Base-by-base conservation (phyloP, 2,888 invertebrate genomes). In the Andrena haemorrhoa region DNA sequence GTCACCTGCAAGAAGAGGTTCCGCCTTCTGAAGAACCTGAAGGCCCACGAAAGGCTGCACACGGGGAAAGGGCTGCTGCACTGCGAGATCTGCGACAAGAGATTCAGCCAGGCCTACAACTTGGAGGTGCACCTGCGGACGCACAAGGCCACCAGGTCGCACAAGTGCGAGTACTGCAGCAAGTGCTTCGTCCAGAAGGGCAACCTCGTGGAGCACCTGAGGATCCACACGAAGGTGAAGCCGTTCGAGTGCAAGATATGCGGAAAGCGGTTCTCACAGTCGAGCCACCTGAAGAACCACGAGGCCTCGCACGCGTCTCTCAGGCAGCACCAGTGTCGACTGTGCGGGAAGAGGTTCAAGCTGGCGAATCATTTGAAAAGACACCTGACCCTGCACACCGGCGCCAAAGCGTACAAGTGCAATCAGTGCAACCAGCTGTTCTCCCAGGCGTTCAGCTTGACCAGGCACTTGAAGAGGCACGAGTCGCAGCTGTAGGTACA, bases 401-500 rank as follows among this genome's bases (percentile, higher is more conserved):
- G 91, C 1, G 77, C 90, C 12, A 93, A 93, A 73, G 79, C 89
- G n/a, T 94, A 94, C 79, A 94, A 93, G 69, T 94, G 94, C 75
- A 86, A 92, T 29, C 89, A 91, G 20, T 95, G 95, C 87, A 92
- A 94, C 70, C 94, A 95, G 83, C 90, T 94, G 51, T 95, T 95
- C 86, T 92, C 94, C 1, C 94, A 95, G 73, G 94, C 94, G 61
- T 94, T 94, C 65, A 94, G 94, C 61, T 92, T 95, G 31, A 94
- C 94, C 60, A 92, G 95, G 82, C 95, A 95, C 84, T 93, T 94
- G 70, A 94, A 95, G 75, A 93, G 93, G 10, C 95, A 95, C 5
- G 93, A 93, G 20, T 82, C 84, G 0, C 82, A 84, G 23, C 12
- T 66, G 16, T 88, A 16, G 35, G 41, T 6, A 47, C 16, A 20